Conservation (phyloP, 1,140 invertebrate genomes). For the Campoletis sonorensis region DNA sequence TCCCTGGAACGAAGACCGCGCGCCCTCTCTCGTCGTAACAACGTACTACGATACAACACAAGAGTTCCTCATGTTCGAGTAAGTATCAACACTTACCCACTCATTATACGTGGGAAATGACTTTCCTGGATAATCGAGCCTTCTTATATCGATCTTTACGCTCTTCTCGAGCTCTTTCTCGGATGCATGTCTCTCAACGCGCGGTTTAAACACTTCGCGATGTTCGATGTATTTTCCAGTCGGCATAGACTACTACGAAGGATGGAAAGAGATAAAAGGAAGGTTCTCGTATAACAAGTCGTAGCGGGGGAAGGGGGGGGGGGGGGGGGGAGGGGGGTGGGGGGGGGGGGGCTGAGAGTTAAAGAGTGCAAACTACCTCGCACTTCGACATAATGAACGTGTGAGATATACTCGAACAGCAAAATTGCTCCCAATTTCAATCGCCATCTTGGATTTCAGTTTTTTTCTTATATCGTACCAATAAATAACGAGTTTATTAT, state of each 20-base stretch:
- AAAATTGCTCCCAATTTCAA: neutral
- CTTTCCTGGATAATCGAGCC: slow-evolving; percentile 60
- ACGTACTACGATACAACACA: neutral
- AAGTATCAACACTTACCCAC: slow-evolving; percentile 39
- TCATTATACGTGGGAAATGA: slow-evolving; percentile 63
- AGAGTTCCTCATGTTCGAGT: neutral
- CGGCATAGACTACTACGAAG: neutral
- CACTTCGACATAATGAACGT: slow-evolving; percentile 22
- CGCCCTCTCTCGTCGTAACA: neutral
- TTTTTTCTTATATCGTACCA: too few relatives aligned
- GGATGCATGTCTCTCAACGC: neutral
- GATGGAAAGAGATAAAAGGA: neutral
- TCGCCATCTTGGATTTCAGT: neutral
- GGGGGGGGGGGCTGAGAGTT: slow-evolving; percentile 21
- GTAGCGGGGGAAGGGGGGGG: too few relatives aligned
- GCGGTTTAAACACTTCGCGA: neutral
- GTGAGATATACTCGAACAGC: slow-evolving; percentile 6
- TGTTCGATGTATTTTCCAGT: neutral
- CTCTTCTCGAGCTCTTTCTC: slow-evolving; percentile 12
- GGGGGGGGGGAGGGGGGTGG: too few relatives aligned
- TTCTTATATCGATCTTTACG: slow-evolving; percentile 49
- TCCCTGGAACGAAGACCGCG: neutral
- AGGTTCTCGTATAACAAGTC: neutral
- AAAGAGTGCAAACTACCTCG: slow-evolving; percentile 46
- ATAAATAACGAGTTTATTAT: too few relatives aligned